Evolutionary conservation across 2,888 invertebrate species (phyloP), one percentile per base, ranked within the genome.

Genomic region (Ophion ventricosus): DNA sequence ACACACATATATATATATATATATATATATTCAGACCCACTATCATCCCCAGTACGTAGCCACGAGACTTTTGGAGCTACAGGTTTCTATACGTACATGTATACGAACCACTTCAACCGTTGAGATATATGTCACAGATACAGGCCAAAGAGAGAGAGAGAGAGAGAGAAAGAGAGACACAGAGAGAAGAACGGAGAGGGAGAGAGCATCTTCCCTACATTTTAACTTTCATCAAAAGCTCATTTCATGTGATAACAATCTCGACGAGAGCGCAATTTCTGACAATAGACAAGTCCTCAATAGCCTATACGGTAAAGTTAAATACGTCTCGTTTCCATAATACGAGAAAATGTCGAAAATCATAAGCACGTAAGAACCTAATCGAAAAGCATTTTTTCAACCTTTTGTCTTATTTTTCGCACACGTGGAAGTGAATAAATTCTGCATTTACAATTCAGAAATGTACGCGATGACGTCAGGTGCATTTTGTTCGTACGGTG

Each of bases 81-180:
- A 83, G 83, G 83, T 83, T 75, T 70, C 74, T 20, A 11, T 63
- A 69, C 25, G 40, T 75, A 59, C 29, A 63, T 64, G 72, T 75
- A 69, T 80, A 43, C 56, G 49, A 20, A 29, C 43, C 29, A 57
- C 43, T 67, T 54, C n/a, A 23, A 74, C 49, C 49, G 67, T 56
- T n/a, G 57, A 49, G 26, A 69, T 75, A 74, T 56, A 35, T 61
- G 11, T 40, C 54, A 29, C 25, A 64, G 54, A 79, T 79, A 63
- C 70, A 29, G 63, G 69, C 49, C 69, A 59, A 17, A 56, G 54
- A 29, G 49, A 25, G n/a, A 73, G 25, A 26, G 54, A 54, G 64
- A 25, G 40, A 74, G 63, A 43, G 61, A n/a, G 61, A 61, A 26
- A 67, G 57, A 76, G 23, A n/a, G n/a, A n/a, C n/a, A n/a, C n/a